phyloP scores from a whole-genome alignment of 2,113 vertebrate species.

The Mastomys natalensis region DNA sequence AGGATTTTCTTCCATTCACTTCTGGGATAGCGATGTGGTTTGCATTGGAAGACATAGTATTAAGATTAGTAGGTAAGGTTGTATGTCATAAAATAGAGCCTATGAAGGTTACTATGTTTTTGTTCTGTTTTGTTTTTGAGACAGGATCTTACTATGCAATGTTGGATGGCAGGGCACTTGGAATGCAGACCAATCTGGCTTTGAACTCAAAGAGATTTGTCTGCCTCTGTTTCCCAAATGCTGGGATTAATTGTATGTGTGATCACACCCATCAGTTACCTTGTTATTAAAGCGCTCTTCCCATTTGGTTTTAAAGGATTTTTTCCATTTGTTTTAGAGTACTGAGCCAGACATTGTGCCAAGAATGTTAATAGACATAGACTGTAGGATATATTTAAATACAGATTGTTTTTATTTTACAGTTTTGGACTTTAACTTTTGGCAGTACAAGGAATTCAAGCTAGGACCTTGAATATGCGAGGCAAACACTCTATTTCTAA shows the following conservation, averaged over 20 bases:
- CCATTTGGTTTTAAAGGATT: background rate
- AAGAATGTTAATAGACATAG: conserved; percentile 29
- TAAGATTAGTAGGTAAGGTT: conserved; percentile 26
- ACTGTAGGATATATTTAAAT: conserved; percentile 1
- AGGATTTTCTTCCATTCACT: background rate
- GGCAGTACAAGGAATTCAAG: background rate
- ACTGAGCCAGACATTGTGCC: conserved; percentile 25
- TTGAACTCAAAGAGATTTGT: background rate
- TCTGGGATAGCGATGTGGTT: background rate
- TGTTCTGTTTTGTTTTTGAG: background rate
- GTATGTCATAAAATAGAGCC: conserved; percentile 14
- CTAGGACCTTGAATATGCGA: background rate
- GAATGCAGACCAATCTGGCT: background rate
- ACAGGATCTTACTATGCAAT: background rate
- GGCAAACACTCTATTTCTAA: background rate
- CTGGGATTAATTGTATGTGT: background rate
- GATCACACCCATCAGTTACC: background rate
- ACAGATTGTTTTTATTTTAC: conserved; percentile 8
- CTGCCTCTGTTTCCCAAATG: background rate
- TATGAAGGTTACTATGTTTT: background rate
- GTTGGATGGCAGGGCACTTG: background rate
- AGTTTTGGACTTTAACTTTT: conserved; percentile 33
- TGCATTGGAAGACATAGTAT: conserved; percentile 10
- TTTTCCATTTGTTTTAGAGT: background rate
- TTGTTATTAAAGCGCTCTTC: background rate